A percentile compares a stretch with the other conserved stretches of the same genome.
Conservation (phyloP, 2,888 invertebrate genomes). For the Palloptera scutellata region DNA sequence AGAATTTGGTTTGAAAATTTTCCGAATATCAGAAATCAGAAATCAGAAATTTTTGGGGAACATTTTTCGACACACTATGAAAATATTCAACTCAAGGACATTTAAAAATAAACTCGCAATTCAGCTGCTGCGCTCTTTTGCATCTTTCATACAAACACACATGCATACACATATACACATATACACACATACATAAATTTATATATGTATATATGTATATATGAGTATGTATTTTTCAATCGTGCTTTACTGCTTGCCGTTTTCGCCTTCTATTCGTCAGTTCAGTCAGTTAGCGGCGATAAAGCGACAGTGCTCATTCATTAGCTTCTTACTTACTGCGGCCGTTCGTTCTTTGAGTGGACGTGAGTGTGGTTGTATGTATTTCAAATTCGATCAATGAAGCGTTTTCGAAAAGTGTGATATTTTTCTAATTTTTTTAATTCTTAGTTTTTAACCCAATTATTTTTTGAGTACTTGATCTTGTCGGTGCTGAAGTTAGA, state of each 20-base stretch:
- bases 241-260: too few species aligned
- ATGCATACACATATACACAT: background rate
- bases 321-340: too few species aligned
- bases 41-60: background rate
- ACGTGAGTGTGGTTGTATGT: constrained; percentile 3
- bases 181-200: background rate
- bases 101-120: constrained; percentile 58
- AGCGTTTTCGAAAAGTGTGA: constrained; percentile 35
- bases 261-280: too few species aligned
- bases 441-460: too few species aligned
- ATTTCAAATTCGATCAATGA: constrained; percentile 10
- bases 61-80: constrained; percentile 29
- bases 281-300: too few species aligned
- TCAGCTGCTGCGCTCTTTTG: constrained; percentile 48
- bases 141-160: background rate
- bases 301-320: too few species aligned
- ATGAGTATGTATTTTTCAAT: background rate
- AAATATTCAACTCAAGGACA: constrained; percentile 60
- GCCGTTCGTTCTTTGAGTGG: background rate
- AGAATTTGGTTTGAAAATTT: constrained; percentile 8
- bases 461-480: too few species aligned
- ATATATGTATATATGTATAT: background rate
- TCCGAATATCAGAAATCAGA: background rate
- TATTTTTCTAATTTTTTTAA: constrained; percentile 49
- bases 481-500: constrained; percentile 38